Percentiles rank a stretch among this genome's conserved stretches.
These are phyloP conservation scores for Serrognathus titanus DNA, from an alignment of 2,888 invertebrate species.

Conservation along the genomic window DNA sequence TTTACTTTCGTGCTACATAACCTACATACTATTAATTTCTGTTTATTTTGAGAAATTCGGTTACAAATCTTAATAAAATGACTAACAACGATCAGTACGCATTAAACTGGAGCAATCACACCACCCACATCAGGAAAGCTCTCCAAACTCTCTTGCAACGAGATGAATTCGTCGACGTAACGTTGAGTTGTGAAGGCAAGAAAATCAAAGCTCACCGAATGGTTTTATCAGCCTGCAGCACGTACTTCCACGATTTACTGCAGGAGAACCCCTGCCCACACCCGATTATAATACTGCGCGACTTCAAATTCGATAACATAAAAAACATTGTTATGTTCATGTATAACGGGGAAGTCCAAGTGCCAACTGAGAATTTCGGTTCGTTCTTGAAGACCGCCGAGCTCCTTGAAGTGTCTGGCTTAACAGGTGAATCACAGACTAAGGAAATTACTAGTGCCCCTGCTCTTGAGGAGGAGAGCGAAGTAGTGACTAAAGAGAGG, in stretches of 20 bases:
- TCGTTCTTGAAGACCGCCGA: constrained; percentile 64
- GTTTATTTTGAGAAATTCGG: too few relatives aligned
- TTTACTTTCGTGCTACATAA: too few relatives aligned
- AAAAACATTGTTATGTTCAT: constrained; percentile 63
- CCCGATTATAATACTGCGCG: constrained; percentile 66
- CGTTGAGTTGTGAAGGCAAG: constrained; percentile 79
- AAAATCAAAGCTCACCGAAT: constrained; percentile 82
- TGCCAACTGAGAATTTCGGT: constrained; percentile 60
- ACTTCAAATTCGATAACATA: constrained; percentile 62
- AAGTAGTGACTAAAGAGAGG: neutral
- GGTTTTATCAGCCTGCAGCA: constrained; percentile 79
- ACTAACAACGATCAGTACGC: constrained; percentile 63
- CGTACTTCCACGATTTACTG: constrained; percentile 59
- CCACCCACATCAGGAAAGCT: constrained; percentile 74
- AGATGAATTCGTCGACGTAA: constrained; percentile 78
- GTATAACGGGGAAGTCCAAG: constrained; percentile 68
- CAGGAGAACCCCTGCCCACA: constrained; percentile 68
- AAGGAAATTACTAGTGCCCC: constrained; percentile 43
- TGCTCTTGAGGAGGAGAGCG: constrained; percentile 41
- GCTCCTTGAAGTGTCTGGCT: constrained; percentile 61
- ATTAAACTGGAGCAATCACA: constrained; percentile 83
- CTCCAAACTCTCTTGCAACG: constrained; percentile 69
- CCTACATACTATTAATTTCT: too few relatives aligned
- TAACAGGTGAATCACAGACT: constrained; percentile 44
- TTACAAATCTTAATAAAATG: constrained; percentile 14